Conservation (phyloP, 2,797 vertebrate species). For the Phoeniculus purpureus region DNA sequence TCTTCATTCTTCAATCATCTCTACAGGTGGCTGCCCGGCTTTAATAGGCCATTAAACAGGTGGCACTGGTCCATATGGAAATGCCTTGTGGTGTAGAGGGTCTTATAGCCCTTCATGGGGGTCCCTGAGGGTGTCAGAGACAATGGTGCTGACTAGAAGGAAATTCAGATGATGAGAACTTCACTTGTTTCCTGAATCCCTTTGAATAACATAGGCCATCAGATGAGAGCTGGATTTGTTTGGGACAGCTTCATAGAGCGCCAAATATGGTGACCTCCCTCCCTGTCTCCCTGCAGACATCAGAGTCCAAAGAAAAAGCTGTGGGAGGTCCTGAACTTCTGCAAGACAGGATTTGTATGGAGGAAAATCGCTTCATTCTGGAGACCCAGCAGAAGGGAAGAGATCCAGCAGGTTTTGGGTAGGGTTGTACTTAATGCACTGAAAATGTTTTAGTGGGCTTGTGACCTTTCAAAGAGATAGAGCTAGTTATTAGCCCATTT, state of each 20-base stretch:
- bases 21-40: background rate
- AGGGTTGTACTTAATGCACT: background rate
- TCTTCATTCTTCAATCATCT: slow-evolving; percentile 35
- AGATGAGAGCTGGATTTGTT: background rate
- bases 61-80: background rate
- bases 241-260: background rate
- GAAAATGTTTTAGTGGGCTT: background rate
- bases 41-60: background rate
- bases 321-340: background rate
- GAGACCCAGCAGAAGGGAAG: background rate
- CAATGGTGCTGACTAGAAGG: background rate
- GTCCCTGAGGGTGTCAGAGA: background rate
- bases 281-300: background rate
- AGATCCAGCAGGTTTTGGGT: background rate
- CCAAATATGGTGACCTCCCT: background rate
- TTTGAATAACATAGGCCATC: fast-evolving
- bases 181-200: background rate
- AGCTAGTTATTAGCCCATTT: background rate
- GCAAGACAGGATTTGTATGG: background rate
- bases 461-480: background rate
- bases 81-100: background rate
- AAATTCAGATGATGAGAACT: background rate
- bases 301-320: background rate
- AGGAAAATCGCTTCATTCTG: fast-evolving
- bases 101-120: background rate